Evolutionary conservation across 1,140 invertebrate genomes (phyloP), one percentile per base, ranked within the genome.

Genomic region (Lasioglossum albipes): DNA sequence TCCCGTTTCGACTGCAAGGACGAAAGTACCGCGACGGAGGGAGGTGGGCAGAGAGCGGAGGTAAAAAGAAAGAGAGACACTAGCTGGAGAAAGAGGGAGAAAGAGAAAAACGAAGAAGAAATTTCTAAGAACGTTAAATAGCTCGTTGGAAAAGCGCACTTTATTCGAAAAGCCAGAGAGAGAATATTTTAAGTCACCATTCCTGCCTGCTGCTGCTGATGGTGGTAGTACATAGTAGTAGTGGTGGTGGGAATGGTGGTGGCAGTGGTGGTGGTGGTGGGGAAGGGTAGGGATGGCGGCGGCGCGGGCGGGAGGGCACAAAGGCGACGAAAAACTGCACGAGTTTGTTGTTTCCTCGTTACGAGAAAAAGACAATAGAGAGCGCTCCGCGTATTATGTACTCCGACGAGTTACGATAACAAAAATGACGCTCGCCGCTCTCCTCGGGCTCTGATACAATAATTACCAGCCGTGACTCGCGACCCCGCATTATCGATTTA

Each of bases 401-500:
- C 42, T 73, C 62, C 12, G 76, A 68, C 42, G 57, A 54, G 45
- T 79, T 82, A 79, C 45, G 76, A 82, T 82, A 79, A 82, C 64
- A 74, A 82, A 82, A 79, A 82, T 68, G 64, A 71, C 76, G 69
- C 59, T 82, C 61, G 45, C 49, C 54, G 75, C 71, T 70, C 31
- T 70, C n/a, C 61, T 54, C 52, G 52, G 52, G 13, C 27, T n/a
- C 49, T 22, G 79, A 79, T 77, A 84, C 69, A 82, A 87, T 87
- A 87, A 87, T 82, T 87, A 79, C 27, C 76, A 81, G 66, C 64
- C 79, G 70, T 76, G 74, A 84, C 73, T 79, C 70, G 66, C 62
- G 82, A 84, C 59, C 68, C 54, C 66, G 70, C 78, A 79, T 88
- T 89, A 89, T 88, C 79, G 88, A 89, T 89, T 89, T 84, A 83